Percentiles rank a stretch among this genome's conserved stretches.
These are phyloP conservation scores for Xylota sylvarum DNA, from an alignment of 2,888 invertebrate species.

Conservation along the genomic window DNA sequence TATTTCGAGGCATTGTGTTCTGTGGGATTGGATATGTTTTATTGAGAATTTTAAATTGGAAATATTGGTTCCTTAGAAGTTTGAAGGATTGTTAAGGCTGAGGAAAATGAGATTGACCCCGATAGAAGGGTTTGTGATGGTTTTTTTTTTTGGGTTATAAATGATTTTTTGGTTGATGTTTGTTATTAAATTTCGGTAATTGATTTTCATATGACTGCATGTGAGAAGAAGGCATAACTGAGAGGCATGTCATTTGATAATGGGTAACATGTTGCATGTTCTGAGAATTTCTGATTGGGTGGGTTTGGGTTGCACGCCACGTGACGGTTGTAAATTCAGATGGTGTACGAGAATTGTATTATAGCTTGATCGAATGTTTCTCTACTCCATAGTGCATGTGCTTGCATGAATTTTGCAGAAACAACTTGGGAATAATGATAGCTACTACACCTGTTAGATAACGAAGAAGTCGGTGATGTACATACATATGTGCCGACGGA, in stretches of 20 bases:
- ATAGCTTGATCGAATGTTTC: background rate
- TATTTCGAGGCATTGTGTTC: background rate
- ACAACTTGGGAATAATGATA: no score
- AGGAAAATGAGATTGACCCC: background rate
- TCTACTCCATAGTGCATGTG: no score
- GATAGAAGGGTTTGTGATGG: background rate
- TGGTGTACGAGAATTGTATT: background rate
- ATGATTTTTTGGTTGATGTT: slow-evolving; percentile 18
- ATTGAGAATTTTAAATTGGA: slow-evolving; percentile 49
- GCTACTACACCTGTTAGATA: no score
- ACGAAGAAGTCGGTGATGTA: no score
- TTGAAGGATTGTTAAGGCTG: slow-evolving; percentile 26
- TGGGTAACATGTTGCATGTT: background rate
- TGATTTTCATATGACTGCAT: slow-evolving; percentile 16
- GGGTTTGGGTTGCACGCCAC: background rate
- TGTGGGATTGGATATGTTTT: slow-evolving; percentile 13
- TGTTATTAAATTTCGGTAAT: slow-evolving; percentile 29
- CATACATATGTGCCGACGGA: no score
- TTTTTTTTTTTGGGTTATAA: slow-evolving; percentile 5
- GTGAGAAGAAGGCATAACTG: background rate
- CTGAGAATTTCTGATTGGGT: background rate
- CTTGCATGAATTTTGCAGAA: no score
- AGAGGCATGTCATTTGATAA: background rate
- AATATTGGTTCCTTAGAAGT: slow-evolving; percentile 37
- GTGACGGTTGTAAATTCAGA: slow-evolving; percentile 23